These are phyloP conservation scores for Polia nebulosa DNA, from an alignment of 2,888 invertebrate species.

Conservation along the genomic window DNA sequence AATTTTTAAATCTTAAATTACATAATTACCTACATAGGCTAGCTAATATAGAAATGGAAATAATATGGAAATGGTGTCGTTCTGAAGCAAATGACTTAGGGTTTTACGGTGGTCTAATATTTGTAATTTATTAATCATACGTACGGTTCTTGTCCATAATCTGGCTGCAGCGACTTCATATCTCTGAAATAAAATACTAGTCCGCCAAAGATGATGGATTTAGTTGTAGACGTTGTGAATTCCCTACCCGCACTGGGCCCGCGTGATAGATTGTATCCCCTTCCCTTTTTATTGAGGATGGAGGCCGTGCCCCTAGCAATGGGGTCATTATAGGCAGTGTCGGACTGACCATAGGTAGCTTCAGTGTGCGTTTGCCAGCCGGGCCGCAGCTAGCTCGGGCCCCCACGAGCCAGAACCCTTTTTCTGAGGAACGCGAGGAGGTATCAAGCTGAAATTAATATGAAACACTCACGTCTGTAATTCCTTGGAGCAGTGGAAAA, in stretches of 20 bases:
- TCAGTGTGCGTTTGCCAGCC: too few relatives aligned
- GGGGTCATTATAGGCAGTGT: too few relatives aligned
- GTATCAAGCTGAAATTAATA: too few relatives aligned
- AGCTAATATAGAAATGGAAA: too few relatives aligned
- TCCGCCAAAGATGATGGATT: neutral
- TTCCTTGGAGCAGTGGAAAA: too few relatives aligned
- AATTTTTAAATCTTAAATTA: neutral
- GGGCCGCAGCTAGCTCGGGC: too few relatives aligned
- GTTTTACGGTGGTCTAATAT: neutral
- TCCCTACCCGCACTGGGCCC: neutral
- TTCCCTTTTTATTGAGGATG: neutral
- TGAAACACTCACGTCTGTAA: too few relatives aligned
- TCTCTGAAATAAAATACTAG: conserved; percentile 20
- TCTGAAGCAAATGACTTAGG: neutral
- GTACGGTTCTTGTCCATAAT: neutral
- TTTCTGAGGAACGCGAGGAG: too few relatives aligned
- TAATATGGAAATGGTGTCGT: neutral
- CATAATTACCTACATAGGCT: too few relatives aligned
- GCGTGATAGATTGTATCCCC: too few relatives aligned
- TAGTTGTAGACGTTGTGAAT: neutral
- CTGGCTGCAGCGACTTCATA: neutral
- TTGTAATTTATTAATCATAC: neutral
- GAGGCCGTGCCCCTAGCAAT: neutral
- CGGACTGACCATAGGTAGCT: too few relatives aligned
- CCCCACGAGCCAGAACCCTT: too few relatives aligned